Evolutionary conservation across 1,140 invertebrate genomes (phyloP).

Genomic region (Ceratosolen solmsi): DNA sequence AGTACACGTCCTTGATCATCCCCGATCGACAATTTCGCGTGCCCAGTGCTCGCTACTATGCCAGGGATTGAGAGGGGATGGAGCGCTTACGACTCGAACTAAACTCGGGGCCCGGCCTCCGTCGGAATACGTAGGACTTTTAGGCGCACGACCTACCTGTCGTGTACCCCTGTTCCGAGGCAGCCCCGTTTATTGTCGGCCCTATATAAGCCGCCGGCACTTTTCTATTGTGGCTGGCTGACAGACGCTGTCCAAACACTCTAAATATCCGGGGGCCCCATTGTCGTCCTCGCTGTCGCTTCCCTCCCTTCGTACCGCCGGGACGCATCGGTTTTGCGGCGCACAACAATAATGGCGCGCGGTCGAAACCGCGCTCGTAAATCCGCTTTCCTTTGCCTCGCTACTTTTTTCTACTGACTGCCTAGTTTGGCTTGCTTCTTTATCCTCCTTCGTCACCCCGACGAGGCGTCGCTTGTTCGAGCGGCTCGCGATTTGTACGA

Average conservation of each 20-base stretch:
- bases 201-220: conserved; percentile 52
- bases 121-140: background rate
- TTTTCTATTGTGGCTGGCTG: conserved; percentile 61
- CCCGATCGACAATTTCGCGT: background rate
- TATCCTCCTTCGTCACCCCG: background rate
- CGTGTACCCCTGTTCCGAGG: background rate
- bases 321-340: conserved; percentile 54
- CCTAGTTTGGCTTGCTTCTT: conserved; percentile 40
- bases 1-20: no score
- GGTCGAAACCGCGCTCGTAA: conserved; percentile 56
- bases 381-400: conserved; percentile 24
- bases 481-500: no score
- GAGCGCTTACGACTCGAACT: background rate
- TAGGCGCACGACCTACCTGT: conserved; percentile 14
- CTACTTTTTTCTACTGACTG: background rate
- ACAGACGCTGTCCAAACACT: conserved; percentile 67
- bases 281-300: conserved; percentile 22
- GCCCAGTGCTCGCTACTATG: background rate
- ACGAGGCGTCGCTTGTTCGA: no score
- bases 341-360: conserved; percentile 54
- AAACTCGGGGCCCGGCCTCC: background rate
- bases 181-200: conserved; percentile 53
- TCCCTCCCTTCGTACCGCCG: conserved; percentile 6
- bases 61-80: no score
- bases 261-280: conserved; percentile 59